Conservation (phyloP, 2,113 vertebrate species). For the Lanius ludovicianus region DNA sequence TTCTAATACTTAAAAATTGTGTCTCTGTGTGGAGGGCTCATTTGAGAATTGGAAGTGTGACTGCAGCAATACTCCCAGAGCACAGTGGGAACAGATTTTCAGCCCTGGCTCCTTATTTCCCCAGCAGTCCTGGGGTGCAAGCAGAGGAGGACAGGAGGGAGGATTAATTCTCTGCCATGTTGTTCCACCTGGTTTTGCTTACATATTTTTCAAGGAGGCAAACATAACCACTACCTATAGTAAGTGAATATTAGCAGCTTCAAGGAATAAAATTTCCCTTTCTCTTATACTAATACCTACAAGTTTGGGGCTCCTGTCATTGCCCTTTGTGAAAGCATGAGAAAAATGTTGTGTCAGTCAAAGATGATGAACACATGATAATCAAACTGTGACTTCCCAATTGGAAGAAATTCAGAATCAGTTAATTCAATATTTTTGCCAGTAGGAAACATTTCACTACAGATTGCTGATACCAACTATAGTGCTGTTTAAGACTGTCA, state of each 20-base stretch:
- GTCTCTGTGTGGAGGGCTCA: neutral
- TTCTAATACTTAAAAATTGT: neutral
- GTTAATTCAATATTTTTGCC: slow-evolving; percentile 16
- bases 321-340: neutral
- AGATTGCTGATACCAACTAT: slow-evolving; percentile 6
- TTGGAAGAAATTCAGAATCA: neutral
- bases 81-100: neutral
- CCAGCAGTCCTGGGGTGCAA: neutral
- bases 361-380: neutral
- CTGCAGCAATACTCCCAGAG: neutral
- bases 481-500: neutral
- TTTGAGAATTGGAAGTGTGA: neutral
- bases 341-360: neutral
- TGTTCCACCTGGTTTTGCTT: neutral
- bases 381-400: neutral
- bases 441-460: slow-evolving; percentile 33
- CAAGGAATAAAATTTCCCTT: neutral
- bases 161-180: neutral
- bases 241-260: neutral
- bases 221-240: neutral
- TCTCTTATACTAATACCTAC: neutral
- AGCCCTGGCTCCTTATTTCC: neutral
- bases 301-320: neutral
- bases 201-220: neutral
- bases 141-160: neutral